Base-by-base conservation (phyloP, 2,113 vertebrate species). In the Scortum barcoo region DNA sequence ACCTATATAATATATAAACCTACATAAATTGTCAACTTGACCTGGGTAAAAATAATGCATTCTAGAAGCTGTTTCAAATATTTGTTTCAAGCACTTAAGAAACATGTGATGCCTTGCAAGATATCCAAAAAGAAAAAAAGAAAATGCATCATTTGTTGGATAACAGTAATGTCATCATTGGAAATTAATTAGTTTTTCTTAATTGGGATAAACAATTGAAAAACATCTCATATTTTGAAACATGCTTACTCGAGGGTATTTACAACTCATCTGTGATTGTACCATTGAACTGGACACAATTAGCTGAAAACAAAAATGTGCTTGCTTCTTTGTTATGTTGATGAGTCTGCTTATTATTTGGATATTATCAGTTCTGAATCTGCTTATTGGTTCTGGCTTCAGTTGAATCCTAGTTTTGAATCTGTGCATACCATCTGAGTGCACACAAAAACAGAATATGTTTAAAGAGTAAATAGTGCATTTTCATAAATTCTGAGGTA, bases 261-360 rank as follows among this genome's bases (percentile, higher is more conserved):
- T 22, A 26, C 50, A 71, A 60, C 14, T 40, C 28, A 71, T 40
- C 80, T 77, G 66, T 72, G 65, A 82, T 62, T 63, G 7, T 5
- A 38, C 22, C 2, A 14, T 22, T 26, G 3, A 33, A 67, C 9
- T 13, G 12, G 5, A 72, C 3, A 61, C 42, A 61, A 28, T 24
- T 36, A 26, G 4, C 19, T 42, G 0, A 38, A 53, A 28, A 17
- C 2, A 16, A 53, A 53, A 70, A 26, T 8, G 7, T 9, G 13
- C 38, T 24, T 40, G 22, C 24, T 54, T 54, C 3, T n/a, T 40
- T 12, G 20, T 53, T n/a, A 38, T 54, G 50, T 38, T 51, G 24
- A 22, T 69, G 30, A 69, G 20, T 20, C 48, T 36, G 46, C 11
- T 2, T 30, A 3, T 33, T 10, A 33, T 68, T 51, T 4, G 22